Evolutionary conservation across 2,888 invertebrate species (phyloP).

Genomic region (Drosophila siamana): DNA sequence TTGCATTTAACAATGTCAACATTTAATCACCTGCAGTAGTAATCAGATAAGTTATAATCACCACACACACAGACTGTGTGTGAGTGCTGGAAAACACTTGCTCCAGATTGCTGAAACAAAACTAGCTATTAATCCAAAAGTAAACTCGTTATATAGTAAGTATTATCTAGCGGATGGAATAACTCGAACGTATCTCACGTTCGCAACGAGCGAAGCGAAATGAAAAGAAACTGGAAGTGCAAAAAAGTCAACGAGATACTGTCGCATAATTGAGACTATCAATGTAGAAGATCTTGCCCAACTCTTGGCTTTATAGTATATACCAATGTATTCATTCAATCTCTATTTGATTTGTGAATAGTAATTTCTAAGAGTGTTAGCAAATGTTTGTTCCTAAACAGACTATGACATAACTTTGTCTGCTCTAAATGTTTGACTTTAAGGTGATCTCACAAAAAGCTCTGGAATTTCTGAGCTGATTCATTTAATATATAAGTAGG

Average conservation of each 20-base stretch:
- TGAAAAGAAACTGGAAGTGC: constrained; percentile 1
- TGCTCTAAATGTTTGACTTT: background rate
- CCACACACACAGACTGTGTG: background rate
- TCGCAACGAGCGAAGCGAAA: constrained; percentile 11
- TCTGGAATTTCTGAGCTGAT: background rate
- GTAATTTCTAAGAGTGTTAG: background rate
- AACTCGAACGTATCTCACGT: constrained; percentile 42
- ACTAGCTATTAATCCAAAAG: constrained; percentile 9
- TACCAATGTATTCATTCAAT: background rate
- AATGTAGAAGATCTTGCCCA: constrained; percentile 1
- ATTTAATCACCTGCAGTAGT: constrained; percentile 8
- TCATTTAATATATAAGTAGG: background rate
- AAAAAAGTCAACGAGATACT: constrained; percentile 11
- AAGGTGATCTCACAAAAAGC: background rate
- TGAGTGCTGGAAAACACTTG: constrained; percentile 19
- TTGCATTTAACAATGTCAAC: constrained; percentile 10
- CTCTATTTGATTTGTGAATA: background rate
- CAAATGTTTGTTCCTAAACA: background rate
- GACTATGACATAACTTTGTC: constrained; percentile 1
- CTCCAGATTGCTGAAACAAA: constrained; percentile 25
- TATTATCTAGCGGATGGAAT: constrained; percentile 35
- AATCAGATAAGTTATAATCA: constrained; percentile 22
- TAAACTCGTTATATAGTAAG: constrained; percentile 21
- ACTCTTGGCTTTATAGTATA: background rate
- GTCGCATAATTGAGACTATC: constrained; percentile 1